Percentiles rank a stretch among this genome's conserved stretches.
These are phyloP conservation scores for Zygogramma bicolorata DNA, from an alignment of 2,888 invertebrate genomes.

Conservation along the genomic window DNA sequence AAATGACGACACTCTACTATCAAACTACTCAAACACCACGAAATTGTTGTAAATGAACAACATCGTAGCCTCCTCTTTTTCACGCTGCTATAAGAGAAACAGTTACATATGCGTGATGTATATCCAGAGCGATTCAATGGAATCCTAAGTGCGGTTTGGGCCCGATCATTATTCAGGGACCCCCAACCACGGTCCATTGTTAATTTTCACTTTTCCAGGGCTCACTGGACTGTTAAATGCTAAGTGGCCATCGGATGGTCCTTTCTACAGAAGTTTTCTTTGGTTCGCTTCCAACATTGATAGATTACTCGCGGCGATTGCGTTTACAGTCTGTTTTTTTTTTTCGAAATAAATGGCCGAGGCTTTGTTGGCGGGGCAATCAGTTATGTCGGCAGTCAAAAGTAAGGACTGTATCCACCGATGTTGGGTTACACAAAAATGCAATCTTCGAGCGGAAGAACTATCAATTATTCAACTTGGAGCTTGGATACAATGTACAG, in stretches of 20 bases:
- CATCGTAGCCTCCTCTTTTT: neutral
- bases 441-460: conserved; percentile 23
- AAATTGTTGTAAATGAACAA: neutral
- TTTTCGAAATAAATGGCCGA: conserved; percentile 39
- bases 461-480: neutral
- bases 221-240: conserved; percentile 32
- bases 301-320: conserved; percentile 40
- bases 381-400: conserved; percentile 34
- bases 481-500: neutral
- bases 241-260: conserved; percentile 36
- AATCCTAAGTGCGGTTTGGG: conserved; percentile 10
- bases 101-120: neutral
- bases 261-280: conserved; percentile 35
- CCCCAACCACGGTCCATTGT: conserved; percentile 14
- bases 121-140: neutral
- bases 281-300: conserved; percentile 39
- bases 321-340: conserved; percentile 32
- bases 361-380: conserved; percentile 40
- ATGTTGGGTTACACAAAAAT: conserved; percentile 29
- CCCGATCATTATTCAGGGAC: neutral
- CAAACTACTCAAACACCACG: neutral
- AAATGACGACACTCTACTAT: too few relatives aligned
- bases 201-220: conserved; percentile 29
- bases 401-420: conserved; percentile 33
- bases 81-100: neutral